A percentile compares a stretch with the other conserved stretches of the same genome.
Evolutionary conservation across 1,140 invertebrate genomes (phyloP).

Genomic region (Drosophila yakuba): DNA sequence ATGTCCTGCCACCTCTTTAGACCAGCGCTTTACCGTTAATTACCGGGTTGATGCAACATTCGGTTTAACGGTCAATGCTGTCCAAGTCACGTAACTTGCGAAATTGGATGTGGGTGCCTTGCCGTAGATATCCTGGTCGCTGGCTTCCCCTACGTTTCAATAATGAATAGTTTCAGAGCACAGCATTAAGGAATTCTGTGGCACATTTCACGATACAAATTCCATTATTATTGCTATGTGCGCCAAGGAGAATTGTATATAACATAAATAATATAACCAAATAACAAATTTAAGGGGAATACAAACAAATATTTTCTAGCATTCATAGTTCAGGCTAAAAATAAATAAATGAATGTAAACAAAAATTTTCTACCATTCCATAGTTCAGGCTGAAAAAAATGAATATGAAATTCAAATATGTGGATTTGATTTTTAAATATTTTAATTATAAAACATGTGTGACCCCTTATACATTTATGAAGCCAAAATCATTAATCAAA

Average conservation of each 20-base stretch:
- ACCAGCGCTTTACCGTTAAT: slow-evolving; percentile 73
- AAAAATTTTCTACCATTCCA: too few species aligned
- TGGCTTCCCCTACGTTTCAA: not conserved
- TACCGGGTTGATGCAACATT: slow-evolving; percentile 70
- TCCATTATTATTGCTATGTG: not conserved
- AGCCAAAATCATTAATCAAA: not conserved
- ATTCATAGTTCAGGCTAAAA: too few species aligned
- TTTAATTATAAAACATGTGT: not conserved
- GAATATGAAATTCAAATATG: too few species aligned
- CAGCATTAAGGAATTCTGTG: not conserved
- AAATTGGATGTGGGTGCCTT: not conserved
- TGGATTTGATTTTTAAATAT: not conserved
- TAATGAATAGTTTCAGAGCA: not conserved
- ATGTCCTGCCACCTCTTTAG: slow-evolving; percentile 19
- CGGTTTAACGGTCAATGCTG: slow-evolving; percentile 62
- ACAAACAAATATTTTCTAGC: too few species aligned
- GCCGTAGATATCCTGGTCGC: not conserved
- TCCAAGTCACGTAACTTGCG: slow-evolving; percentile 41
- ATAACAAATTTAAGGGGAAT: too few species aligned
- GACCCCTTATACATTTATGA: not conserved
- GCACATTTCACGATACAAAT: not conserved
- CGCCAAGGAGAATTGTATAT: too few species aligned
- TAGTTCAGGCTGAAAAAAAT: too few species aligned
- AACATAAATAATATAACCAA: too few species aligned
- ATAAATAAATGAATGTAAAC: too few species aligned